A percentile compares a stretch with the other conserved stretches of the same genome.
Conservation (phyloP, 1,140 invertebrate species). For the Eulimnadia texana region DNA sequence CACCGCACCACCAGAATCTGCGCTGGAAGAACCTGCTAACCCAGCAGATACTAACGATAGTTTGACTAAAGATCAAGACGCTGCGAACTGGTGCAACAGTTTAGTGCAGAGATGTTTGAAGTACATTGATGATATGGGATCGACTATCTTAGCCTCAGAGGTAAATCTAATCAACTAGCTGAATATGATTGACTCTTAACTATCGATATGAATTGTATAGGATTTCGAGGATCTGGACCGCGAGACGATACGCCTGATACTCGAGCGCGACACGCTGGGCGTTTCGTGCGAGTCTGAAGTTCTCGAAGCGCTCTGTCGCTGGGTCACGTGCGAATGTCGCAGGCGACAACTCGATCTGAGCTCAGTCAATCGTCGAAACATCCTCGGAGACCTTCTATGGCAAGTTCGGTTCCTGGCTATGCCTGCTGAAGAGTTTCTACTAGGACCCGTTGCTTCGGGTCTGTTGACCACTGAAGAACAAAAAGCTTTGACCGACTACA, state of each 20-base stretch:
- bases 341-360: constrained; percentile 43
- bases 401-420: constrained; percentile 48
- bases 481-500: constrained; percentile 21
- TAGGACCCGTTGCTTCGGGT: constrained; percentile 30
- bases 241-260: constrained; percentile 41
- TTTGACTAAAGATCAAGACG: not conserved
- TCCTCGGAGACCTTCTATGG: constrained; percentile 44
- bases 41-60: constrained; percentile 16
- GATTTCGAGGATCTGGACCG: constrained; percentile 45
- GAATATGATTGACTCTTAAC: too few species aligned
- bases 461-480: constrained; percentile 29
- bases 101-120: constrained; percentile 42
- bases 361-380: constrained; percentile 39
- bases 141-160: constrained; percentile 43
- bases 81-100: constrained; percentile 34
- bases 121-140: constrained; percentile 44
- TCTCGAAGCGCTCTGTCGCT: constrained; percentile 43
- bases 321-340: constrained; percentile 49
- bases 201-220: too few species aligned
- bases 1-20: constrained; percentile 6
- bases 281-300: constrained; percentile 38
- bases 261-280: constrained; percentile 41
- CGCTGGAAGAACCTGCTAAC: constrained; percentile 15
- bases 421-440: constrained; percentile 40
- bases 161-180: too few species aligned